Base-by-base conservation (phyloP, 2,113 vertebrate genomes). In the Tor tambroides region DNA sequence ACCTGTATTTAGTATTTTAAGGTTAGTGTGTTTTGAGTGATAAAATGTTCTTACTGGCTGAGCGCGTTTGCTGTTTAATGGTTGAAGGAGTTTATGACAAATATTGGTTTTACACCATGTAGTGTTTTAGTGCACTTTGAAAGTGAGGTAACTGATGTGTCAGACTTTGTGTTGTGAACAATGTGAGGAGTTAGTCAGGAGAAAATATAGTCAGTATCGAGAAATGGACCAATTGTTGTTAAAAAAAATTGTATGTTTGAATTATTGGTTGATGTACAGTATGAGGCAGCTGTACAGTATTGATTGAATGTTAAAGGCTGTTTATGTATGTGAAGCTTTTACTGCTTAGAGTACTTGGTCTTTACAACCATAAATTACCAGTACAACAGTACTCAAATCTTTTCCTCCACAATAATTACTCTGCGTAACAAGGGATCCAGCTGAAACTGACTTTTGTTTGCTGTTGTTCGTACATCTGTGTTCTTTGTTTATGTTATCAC, bases 381-480 rank as follows among this genome's bases (percentile, higher is more conserved):
- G 41, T 35, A 75, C 65, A 23, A 30, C 65, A 76, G 12, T 76
- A 28, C 72, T 26, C n/a, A 69, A 54, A 74, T 46, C 41, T 85
- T 85, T 38, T 74, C 30, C 71, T 89, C 49, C 81, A 71, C 59
- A 83, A 75, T 85, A 67, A 87, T 87, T 85, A 80, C 76, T 81
- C 75, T 75, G 54, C 23, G n/a, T 84, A 80, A 38, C 28, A 71
- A 46, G 28, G 14, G 49, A 75, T 85, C n/a, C 77, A 81, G 85
- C 67, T 76, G 85, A 84, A 84, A 87, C 63, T 14, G 43, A 84
- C 77, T 56, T 75, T 84, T 75, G 26, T 67, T 75, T 67, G 26
- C 26, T 65, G 63, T 82, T 85, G 85, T 75, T 86, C 49, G 41
- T 30, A 35, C 85, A 90, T 85, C 85, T 88, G 87, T 83, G 84